Conservation (phyloP, 2,797 vertebrate genomes). For the Spinibarbus caldwelli region DNA sequence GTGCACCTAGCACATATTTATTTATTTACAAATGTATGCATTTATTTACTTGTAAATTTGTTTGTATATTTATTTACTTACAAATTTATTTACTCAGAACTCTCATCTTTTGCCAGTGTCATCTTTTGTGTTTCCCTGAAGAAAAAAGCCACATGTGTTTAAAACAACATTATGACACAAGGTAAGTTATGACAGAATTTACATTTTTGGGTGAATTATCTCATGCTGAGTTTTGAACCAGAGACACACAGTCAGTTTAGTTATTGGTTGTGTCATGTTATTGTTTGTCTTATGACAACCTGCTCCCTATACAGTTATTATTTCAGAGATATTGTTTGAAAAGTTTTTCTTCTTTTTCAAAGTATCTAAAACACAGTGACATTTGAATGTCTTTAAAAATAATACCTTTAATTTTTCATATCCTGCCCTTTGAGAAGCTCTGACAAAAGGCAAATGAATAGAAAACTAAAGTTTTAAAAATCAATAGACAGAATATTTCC, state of each 20-base stretch:
- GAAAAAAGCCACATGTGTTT: neutral
- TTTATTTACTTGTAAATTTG: too few relatives aligned
- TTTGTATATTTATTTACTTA: too few relatives aligned
- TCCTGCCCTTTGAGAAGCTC: neutral
- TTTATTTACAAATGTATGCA: neutral
- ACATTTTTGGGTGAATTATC: neutral
- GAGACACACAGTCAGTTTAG: neutral
- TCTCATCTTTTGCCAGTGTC: neutral
- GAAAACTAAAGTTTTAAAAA: neutral
- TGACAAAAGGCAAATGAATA: neutral
- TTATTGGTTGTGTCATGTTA: neutral
- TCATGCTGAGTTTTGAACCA: neutral
- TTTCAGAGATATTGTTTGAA: neutral
- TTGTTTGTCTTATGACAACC: neutral
- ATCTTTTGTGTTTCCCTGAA: neutral
- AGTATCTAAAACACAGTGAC: neutral
- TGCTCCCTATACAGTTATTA: neutral
- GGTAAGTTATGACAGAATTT: neutral
- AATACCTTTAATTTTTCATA: neutral
- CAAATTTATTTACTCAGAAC: neutral
- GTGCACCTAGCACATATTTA: neutral
- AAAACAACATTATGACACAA: neutral
- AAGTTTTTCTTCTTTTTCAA: neutral
- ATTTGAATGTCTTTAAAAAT: neutral
- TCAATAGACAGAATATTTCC: neutral